phyloP scores from a whole-genome alignment of 2,888 invertebrate genomes.

The Abrostola triplasia region DNA sequence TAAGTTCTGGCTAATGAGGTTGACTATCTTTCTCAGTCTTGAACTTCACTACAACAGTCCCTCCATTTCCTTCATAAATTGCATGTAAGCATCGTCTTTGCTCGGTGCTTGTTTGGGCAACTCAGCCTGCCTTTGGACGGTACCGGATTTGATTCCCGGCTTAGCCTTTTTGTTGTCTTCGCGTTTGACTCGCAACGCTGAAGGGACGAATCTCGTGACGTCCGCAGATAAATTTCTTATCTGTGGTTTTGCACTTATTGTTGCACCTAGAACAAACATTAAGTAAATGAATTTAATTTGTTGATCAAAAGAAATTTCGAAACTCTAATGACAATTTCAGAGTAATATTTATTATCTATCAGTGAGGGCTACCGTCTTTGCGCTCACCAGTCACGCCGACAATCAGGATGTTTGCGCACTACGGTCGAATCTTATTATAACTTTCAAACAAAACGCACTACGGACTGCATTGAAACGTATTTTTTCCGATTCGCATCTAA shows the following conservation, averaged over 20 bases:
- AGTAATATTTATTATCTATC: too few relatives aligned
- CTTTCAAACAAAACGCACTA: too few relatives aligned
- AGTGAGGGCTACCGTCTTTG: too few relatives aligned
- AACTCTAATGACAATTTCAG: too few relatives aligned
- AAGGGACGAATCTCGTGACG: slow-evolving; percentile 98
- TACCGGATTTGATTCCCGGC: slow-evolving; percentile 83
- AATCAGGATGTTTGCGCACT: too few relatives aligned
- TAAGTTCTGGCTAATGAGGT: background rate
- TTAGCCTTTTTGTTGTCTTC: slow-evolving; percentile 91
- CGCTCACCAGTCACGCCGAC: too few relatives aligned
- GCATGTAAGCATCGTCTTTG: slow-evolving; percentile 99
- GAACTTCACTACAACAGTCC: slow-evolving; percentile 91
- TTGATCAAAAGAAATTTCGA: too few relatives aligned
- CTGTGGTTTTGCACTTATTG: slow-evolving; percentile 98
- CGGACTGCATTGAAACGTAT: too few relatives aligned
- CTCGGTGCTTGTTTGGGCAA: slow-evolving; percentile 88
- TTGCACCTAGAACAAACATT: slow-evolving; percentile 88
- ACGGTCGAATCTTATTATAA: too few relatives aligned
- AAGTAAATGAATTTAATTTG: too few relatives aligned
- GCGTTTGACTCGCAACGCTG: slow-evolving; percentile 96
- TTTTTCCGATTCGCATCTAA: too few relatives aligned
- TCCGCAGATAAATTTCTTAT: slow-evolving; percentile 97
- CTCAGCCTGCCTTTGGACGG: slow-evolving; percentile 86
- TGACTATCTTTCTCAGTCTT: slow-evolving; percentile 20
- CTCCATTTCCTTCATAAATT: slow-evolving; percentile 99